Base-by-base conservation (phyloP, 2,113 vertebrate genomes). In the Pavo muticus region DNA sequence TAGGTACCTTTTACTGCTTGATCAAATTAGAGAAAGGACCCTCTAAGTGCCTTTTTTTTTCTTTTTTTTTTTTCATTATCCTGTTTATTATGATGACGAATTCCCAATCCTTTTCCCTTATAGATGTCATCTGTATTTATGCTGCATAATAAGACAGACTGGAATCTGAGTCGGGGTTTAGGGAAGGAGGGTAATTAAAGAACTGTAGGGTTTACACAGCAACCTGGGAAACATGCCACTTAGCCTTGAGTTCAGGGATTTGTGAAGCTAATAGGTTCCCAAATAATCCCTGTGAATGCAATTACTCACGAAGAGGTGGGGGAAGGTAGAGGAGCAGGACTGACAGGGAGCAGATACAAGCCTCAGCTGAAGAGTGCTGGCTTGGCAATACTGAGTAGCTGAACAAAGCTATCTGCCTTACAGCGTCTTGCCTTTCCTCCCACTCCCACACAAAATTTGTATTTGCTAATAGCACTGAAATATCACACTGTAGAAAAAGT, bases 381-480 rank as follows among this genome's bases (percentile, higher is more conserved):
- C 91, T 88, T 88, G 82, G 79, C 90, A 72, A 23, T 68, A 74
- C 61, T 13, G 18, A 84, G 85, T 35, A 93, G 89, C 74, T 93
- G 89, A 96, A 95, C 91, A 93, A 94, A 96, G 74, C 87, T 94
- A 39, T 84, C 45, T 91, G 77, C 44, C 67, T 94, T 81, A 59
- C 88, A 92, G 78, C 3, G 57, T 90, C 87, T 94, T 74, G 65
- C 56, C 15, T 25, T 90, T 83, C 91, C 83, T 96, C 89, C 91
- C 91, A 94, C 94, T 94, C 83, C 63, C 95, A 54, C 52, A 54
- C 52, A 54, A 54, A 54, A 54, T 94, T 94, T 94, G 88, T 88
- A 18, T 83, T 94, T 35, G 24, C 67, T 85, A 87, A 78, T 32
- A 85, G 91, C 67, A 32, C 67, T 40, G 82, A 87, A 77, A 96